A percentile compares a stretch with the other conserved stretches of the same genome.
Evolutionary conservation across 2,113 vertebrate species (phyloP).

Genomic region (Petromus typicus): DNA sequence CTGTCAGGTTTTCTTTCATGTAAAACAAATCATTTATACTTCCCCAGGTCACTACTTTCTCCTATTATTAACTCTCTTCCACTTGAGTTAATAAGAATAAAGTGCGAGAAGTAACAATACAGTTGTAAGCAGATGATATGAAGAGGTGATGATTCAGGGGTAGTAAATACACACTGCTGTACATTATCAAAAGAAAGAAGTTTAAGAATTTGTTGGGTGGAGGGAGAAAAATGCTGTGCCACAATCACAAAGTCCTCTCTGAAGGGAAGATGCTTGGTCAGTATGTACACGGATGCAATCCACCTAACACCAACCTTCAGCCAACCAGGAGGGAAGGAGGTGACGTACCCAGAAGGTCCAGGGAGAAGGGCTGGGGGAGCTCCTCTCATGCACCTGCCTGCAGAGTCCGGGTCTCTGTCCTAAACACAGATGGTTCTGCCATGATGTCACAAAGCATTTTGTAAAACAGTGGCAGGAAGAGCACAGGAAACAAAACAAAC

Average conservation of each 20-base stretch:
- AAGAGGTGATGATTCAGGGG: not conserved
- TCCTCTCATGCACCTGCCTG: accelerated
- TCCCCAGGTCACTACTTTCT: not conserved
- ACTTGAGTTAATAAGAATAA: not conserved
- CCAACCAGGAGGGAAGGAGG: not conserved
- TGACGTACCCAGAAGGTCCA: accelerated
- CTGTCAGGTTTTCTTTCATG: not conserved
- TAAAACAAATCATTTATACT: not conserved
- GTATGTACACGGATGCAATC: not conserved
- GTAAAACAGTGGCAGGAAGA: not conserved
- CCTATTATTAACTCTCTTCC: not conserved
- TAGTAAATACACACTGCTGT: not conserved
- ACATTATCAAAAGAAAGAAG: not conserved
- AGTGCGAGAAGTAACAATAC: not conserved
- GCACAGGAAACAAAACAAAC: not conserved
- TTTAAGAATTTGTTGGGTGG: not conserved
- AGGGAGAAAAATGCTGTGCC: not conserved
- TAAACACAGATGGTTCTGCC: not conserved
- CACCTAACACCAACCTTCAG: not conserved
- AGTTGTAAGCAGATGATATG: not conserved
- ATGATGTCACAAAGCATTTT: not conserved
- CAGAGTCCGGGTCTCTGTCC: not conserved
- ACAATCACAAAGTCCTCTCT: not conserved
- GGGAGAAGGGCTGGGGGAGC: accelerated
- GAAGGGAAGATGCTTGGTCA: not conserved